These are phyloP conservation scores for Drosophila fulvimacula DNA, from an alignment of 2,888 invertebrate species.

Conservation along the genomic window DNA sequence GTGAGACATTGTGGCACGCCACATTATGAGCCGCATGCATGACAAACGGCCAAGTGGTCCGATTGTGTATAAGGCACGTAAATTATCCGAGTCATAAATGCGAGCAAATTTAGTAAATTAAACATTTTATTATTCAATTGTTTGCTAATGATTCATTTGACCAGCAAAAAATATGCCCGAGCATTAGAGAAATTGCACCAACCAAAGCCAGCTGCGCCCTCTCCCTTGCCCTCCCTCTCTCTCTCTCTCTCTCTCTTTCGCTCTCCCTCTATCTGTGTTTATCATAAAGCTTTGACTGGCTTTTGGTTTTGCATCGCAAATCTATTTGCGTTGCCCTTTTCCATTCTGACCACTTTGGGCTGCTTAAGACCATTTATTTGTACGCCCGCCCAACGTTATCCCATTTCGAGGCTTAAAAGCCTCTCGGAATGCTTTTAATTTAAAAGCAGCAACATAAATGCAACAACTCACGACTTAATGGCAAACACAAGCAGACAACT, in stretches of 20 bases:
- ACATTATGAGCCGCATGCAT: slow-evolving; percentile 15
- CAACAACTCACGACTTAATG: slow-evolving; percentile 11
- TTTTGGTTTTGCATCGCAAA: not conserved
- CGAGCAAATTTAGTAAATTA: not conserved
- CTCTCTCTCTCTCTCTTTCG: not conserved
- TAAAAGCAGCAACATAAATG: slow-evolving; percentile 19
- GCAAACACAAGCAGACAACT: slow-evolving; percentile 8
- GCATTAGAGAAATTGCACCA: slow-evolving; percentile 10
- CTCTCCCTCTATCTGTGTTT: too few relatives aligned
- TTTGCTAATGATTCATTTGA: slow-evolving; percentile 4
- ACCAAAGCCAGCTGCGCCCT: too few relatives aligned
- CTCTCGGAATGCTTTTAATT: slow-evolving; percentile 48
- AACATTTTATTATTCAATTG: slow-evolving; percentile 5
- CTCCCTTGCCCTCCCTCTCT: too few relatives aligned
- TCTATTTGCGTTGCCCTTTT: slow-evolving; percentile 10
- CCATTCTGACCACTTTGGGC: slow-evolving; percentile 19
- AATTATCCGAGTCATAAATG: slow-evolving; percentile 19
- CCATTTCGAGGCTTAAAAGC: slow-evolving; percentile 21
- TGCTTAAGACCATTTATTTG: slow-evolving; percentile 30
- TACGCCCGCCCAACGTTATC: slow-evolving; percentile 22
- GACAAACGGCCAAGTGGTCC: slow-evolving; percentile 18
- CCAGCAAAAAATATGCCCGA: not conserved
- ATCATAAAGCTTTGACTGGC: not conserved
- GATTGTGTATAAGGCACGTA: slow-evolving; percentile 23
- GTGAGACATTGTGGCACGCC: slow-evolving; percentile 27